Evolutionary conservation across 2,113 vertebrate genomes (phyloP), one percentile per base, ranked within the genome.

Genomic region (Elephas maximus): DNA sequence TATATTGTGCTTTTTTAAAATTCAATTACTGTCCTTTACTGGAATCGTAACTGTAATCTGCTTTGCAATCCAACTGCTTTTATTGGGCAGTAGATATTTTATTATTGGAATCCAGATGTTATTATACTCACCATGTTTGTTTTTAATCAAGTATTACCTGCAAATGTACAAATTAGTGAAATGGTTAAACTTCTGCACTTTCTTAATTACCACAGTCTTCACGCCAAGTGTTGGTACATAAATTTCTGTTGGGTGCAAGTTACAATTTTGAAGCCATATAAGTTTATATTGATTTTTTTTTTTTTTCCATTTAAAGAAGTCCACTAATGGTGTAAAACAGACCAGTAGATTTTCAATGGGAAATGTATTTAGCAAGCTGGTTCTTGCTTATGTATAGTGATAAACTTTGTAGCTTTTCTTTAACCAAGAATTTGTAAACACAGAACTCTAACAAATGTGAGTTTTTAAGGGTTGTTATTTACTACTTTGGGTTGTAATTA

Each of bases 351-450:
- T 96, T 98, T 98, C 97, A 97, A 90, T 97, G 76, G 91, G 93
- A 98, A 95, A 88, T 67, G 2, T 97, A 93, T 98, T 97, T 98
- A 99, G 99, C 99, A 98, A 99, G 99, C 99, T 99, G 99, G 99
- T 99, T 99, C 99, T 99, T 99, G 99, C 99, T 99, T 98, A 69
- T 98, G 97, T 99, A 98, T 98, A 98, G 97, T 98, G 97, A 92
- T 98, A 95, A 98, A 97, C 90, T 33, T 98, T 98, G 91, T 98
- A 99, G 99, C 99, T 99, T 98, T 98, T 99, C 98, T 96, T 95
- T 97, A 97, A 98, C 98, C 97, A 98, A 93, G 97, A 97, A 97
- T 98, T 98, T 99, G 94, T 99, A 98, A 99, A 98, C 98, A 98
- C 97, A 98, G 93, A 98, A 97, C 95, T 98, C 98, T 99, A 98